Evolutionary conservation across 2,113 vertebrate genomes (phyloP), one percentile per base, ranked within the genome.

Genomic region (Brevimyrus niger): DNA sequence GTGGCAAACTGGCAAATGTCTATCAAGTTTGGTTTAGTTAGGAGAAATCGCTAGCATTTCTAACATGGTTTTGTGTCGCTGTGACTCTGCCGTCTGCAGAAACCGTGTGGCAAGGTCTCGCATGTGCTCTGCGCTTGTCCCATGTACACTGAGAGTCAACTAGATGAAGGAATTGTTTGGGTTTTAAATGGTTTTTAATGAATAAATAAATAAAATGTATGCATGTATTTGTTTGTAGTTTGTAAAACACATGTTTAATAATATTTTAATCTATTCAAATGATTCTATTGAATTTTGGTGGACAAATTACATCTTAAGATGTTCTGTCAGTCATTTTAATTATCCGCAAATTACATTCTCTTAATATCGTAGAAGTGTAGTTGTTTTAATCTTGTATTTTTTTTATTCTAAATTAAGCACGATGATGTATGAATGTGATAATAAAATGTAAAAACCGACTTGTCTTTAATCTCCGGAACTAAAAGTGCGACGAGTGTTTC

Each of bases 391-490:
- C 1, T 31, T 73, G 11, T 73, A 73, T n/a, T 35, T 76, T 76
- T 76, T 80, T 42, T 69, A 31, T 69, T 69, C n/a, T 69, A 4
- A 69, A 42, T 80, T 53, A 86, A 51, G 13, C 15, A 31, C 27
- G 6, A 51, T 47, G 5, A 47, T 88, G 48, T 47, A 53, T 82
- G 61, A 73, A 69, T 42, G 69, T 82, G 17, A 23, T 44, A 88
- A 88, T 88, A 35, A 65, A 88, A 46, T 38, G 1, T 35, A 21
- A 76, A 76, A 82, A 38, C 42, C 23, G 82, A 38, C 27, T 11
- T 42, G 31, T 84, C 44, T 84, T 84, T 42, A 84, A n/a, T 84
- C 3, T 3, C 44, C 80, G 88, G 88, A 89, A 89, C 83, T 69
- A n/a, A 82, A 44, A 48, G 58, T 65, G 35, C 35, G 7, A 27